Conservation (phyloP, 2,113 vertebrate genomes). For the Megaleporinus macrocephalus region DNA sequence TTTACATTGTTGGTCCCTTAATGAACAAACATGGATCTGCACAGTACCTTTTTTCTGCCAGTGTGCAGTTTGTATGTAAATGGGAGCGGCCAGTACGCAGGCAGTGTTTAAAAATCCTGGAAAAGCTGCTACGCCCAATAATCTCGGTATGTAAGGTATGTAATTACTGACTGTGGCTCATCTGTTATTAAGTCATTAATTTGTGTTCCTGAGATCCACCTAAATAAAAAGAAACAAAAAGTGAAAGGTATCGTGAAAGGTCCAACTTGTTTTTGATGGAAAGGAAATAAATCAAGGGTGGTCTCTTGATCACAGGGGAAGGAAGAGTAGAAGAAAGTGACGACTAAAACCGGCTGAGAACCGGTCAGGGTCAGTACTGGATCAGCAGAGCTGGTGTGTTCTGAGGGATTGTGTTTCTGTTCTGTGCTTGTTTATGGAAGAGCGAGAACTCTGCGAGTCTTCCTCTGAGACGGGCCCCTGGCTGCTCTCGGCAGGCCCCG, state of each 20-base stretch:
- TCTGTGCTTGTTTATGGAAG: constrained; percentile 33
- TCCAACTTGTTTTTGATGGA: too few species aligned
- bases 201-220: too few species aligned
- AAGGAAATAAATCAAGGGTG: too few species aligned
- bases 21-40: too few species aligned
- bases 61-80: neutral
- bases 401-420: neutral
- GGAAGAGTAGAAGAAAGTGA: neutral
- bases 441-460: neutral
- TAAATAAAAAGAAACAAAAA: too few species aligned
- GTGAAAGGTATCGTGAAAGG: too few species aligned
- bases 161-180: too few species aligned
- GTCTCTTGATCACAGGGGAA: neutral
- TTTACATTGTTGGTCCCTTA: too few species aligned
- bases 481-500: neutral
- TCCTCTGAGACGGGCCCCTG: neutral
- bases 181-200: too few species aligned
- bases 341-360: neutral
- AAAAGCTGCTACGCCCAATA: neutral
- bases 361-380: constrained; percentile 5
- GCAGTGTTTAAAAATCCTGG: neutral
- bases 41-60: too few species aligned
- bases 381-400: constrained; percentile 10
- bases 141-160: too few species aligned
- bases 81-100: neutral